Percentiles rank a stretch among this genome's conserved stretches.
Evolutionary conservation across 2,797 vertebrate genomes (phyloP).

Genomic region (Cottoperca gobio): DNA sequence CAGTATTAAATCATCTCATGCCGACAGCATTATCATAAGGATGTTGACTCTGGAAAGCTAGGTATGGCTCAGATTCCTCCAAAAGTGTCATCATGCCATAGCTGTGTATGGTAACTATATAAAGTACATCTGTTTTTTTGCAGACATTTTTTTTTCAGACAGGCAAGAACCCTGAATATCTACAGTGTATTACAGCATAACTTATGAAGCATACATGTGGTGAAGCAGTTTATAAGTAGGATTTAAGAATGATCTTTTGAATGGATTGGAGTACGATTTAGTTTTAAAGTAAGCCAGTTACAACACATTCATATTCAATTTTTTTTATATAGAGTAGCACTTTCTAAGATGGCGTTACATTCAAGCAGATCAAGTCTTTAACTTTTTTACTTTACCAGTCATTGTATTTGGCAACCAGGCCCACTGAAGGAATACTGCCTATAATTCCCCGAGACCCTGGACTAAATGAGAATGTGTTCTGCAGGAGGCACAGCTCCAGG

Average conservation of each 20-base stretch:
- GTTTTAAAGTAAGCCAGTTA: neutral
- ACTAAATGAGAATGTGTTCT: constrained; percentile 56
- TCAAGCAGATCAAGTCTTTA: constrained; percentile 13
- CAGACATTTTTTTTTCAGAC: neutral
- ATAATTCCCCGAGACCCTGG: constrained; percentile 28
- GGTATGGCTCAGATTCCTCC: constrained; percentile 26
- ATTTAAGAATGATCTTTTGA: neutral
- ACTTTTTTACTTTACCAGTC: constrained; percentile 10
- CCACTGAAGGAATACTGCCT: constrained; percentile 15
- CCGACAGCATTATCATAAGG: constrained; percentile 70
- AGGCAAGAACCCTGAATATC: neutral
- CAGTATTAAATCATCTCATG: constrained; percentile 67
- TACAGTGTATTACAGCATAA: neutral
- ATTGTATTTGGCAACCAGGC: constrained; percentile 14
- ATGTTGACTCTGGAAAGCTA: constrained; percentile 66
- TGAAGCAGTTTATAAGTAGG: constrained; percentile 17
- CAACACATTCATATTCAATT: too few relatives aligned
- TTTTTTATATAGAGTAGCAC: neutral
- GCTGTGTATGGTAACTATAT: constrained; percentile 2
- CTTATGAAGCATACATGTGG: neutral
- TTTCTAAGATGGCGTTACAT: constrained; percentile 5
- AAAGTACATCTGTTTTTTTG: constrained; percentile 1
- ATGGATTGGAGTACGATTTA: neutral
- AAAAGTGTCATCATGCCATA: constrained; percentile 22
- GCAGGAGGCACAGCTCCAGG: constrained; percentile 59